A percentile compares a stretch with the other conserved stretches of the same genome.
Conservation (phyloP, 2,797 vertebrate species). For the Phataginus tetradactyla region DNA sequence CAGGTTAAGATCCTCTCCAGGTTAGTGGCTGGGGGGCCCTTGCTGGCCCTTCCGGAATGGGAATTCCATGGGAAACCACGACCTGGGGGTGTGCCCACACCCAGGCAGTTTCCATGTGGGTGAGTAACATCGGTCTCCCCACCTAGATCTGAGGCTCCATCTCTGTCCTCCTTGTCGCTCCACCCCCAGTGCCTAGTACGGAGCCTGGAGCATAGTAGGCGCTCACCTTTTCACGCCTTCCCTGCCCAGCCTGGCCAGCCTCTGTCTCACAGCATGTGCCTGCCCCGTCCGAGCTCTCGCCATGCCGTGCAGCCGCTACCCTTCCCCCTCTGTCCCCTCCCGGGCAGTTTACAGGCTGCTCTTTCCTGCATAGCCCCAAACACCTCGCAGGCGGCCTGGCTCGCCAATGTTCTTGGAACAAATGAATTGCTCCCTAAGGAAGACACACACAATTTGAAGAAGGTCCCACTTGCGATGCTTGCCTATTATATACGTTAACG, state of each 20-base stretch:
- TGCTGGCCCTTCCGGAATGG: background rate
- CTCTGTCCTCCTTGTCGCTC: background rate
- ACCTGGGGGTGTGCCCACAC: accelerated
- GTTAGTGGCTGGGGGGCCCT: background rate
- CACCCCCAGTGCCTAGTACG: background rate
- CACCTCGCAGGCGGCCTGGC: accelerated
- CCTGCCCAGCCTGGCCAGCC: background rate
- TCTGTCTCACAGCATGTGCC: accelerated
- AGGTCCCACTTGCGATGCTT: background rate
- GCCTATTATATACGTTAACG: background rate
- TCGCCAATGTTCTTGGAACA: accelerated
- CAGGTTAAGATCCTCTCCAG: background rate
- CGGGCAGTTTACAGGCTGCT: accelerated
- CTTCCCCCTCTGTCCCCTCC: background rate
- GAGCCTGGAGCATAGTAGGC: accelerated
- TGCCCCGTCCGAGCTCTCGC: background rate
- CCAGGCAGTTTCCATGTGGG: background rate
- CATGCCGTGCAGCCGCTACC: accelerated
- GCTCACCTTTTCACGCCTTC: accelerated
- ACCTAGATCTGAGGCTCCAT: background rate
- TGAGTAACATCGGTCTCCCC: too few species aligned
- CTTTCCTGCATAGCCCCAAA: background rate
- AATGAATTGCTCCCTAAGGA: conserved; percentile 8
- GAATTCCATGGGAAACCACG: background rate
- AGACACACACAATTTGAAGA: background rate